A percentile compares a stretch with the other conserved stretches of the same genome.
phyloP scores from a whole-genome alignment of 1,140 invertebrate species.

The Aphelenchoides fujianensis region DNA sequence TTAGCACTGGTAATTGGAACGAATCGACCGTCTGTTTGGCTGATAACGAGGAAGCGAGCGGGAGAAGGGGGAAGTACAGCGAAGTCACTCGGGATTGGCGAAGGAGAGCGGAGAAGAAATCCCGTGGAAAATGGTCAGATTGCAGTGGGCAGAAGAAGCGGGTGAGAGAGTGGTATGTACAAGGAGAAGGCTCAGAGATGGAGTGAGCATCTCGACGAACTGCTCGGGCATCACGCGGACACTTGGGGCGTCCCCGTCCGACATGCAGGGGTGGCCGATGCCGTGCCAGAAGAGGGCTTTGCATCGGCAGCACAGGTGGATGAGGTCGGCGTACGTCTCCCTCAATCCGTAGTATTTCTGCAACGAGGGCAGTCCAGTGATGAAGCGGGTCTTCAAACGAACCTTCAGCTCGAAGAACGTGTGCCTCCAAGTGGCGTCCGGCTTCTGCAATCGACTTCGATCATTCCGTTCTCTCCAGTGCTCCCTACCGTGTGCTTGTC shows the following conservation, averaged over 20 bases:
- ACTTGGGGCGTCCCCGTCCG: conserved; percentile 48
- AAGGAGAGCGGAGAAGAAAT: too few species aligned
- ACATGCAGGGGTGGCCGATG: conserved; percentile 58
- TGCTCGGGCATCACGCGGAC: not conserved
- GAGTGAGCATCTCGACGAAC: not conserved
- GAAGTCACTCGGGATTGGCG: too few species aligned
- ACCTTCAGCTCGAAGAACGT: conserved; percentile 60
- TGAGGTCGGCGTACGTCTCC: conserved; percentile 89
- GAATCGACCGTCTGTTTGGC: too few species aligned
- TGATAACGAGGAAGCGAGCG: too few species aligned
- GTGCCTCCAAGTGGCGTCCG: conserved; percentile 46
- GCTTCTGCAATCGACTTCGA: conserved; percentile 57
- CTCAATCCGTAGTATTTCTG: conserved; percentile 81
- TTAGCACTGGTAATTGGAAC: conserved; percentile 1
- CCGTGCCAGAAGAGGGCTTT: conserved; percentile 89
- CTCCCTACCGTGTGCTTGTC: conserved; percentile 64
- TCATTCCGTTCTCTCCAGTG: conserved; percentile 52
- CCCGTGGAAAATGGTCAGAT: too few species aligned
- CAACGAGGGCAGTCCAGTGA: conserved; percentile 31
- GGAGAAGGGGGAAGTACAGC: too few species aligned
- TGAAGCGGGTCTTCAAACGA: conserved; percentile 15
- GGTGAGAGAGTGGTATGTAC: too few species aligned
- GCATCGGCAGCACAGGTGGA: conserved; percentile 88
- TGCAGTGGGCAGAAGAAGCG: too few species aligned
- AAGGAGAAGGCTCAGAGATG: too few species aligned